A percentile compares a stretch with the other conserved stretches of the same genome.
phyloP scores from a whole-genome alignment of 2,797 vertebrate species.

The Enteromius argenteus region DNA sequence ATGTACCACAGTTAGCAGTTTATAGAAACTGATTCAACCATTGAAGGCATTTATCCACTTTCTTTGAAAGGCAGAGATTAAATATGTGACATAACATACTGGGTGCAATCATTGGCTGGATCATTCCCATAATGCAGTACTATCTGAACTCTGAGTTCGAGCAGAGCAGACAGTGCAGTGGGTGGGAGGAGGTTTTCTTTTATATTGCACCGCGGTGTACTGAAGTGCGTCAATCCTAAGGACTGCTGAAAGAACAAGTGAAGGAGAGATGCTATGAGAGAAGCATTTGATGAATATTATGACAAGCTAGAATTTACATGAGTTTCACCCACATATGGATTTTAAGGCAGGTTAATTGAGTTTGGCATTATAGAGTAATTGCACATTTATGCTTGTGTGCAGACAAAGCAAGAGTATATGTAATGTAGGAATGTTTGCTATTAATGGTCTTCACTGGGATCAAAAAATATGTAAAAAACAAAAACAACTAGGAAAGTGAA shows the following conservation, averaged over 20 bases:
- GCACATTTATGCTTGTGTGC: background rate
- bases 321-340: background rate
- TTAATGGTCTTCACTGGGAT: background rate
- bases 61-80: background rate
- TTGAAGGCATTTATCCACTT: constrained; percentile 1
- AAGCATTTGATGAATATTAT: background rate
- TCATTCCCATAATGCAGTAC: background rate
- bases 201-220: background rate
- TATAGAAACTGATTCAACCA: background rate
- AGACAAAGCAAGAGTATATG: background rate
- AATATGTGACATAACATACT: background rate
- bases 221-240: background rate
- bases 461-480: background rate
- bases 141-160: background rate
- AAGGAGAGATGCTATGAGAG: background rate
- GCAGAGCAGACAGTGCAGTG: background rate
- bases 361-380: background rate
- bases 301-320: background rate
- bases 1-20: background rate
- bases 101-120: background rate
- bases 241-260: background rate
- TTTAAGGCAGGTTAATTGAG: background rate
- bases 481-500: background rate
- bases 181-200: background rate
- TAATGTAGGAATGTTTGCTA: background rate